Percentiles rank a stretch among this genome's conserved stretches.
Conservation (phyloP, 1,140 invertebrate genomes). For the Anthonomus grandis region DNA sequence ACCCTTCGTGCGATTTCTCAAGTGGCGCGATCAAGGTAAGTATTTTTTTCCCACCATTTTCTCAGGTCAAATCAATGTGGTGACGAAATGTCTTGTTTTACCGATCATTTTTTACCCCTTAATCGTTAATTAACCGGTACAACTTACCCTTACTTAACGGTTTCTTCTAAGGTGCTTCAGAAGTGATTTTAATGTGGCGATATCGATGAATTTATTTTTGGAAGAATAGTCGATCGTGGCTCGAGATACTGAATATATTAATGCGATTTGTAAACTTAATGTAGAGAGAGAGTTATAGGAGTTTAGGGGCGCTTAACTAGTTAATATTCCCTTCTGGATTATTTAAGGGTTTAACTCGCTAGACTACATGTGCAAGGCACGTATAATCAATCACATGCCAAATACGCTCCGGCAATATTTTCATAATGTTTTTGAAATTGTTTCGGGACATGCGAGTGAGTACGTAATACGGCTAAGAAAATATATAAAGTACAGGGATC, state of each 20-base stretch:
- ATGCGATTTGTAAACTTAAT: no score
- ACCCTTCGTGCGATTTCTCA: conserved; percentile 7
- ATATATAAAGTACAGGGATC: no score
- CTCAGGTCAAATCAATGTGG: conserved; percentile 20
- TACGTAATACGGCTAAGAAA: no score
- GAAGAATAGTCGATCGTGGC: no score
- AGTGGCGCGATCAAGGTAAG: conserved; percentile 29
- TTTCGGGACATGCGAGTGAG: conserved; percentile 6
- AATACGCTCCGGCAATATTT: conserved; percentile 14
- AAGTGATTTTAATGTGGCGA: no score
- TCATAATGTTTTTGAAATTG: conserved; percentile 16
- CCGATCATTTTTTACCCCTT: not conserved
- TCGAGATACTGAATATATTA: no score
- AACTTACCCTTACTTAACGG: not conserved
- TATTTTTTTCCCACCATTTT: conserved; percentile 8
- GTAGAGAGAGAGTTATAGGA: no score
- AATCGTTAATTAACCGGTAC: conserved; percentile 1
- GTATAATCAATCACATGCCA: conserved; percentile 17
- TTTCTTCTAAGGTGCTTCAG: no score
- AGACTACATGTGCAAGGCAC: conserved; percentile 4
- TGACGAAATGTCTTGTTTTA: not conserved
- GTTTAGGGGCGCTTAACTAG: no score
- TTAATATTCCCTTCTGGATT: not conserved
- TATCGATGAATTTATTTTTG: not conserved
- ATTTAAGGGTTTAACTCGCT: conserved; percentile 2